phyloP scores from a whole-genome alignment of 2,113 vertebrate species.

The Phoxinus phoxinus region DNA sequence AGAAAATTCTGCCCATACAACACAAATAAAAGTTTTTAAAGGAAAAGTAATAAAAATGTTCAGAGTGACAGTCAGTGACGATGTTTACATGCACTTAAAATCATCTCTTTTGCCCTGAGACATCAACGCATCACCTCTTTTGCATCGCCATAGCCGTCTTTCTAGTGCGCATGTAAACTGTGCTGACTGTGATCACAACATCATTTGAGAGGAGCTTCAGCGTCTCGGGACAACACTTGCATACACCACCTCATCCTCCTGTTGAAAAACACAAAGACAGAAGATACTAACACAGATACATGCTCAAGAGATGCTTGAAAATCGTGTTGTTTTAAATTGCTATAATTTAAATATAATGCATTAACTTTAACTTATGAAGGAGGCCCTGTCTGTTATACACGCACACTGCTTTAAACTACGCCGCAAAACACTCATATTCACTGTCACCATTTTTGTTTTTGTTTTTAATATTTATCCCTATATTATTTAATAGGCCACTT shows the following conservation, averaged over 20 bases:
- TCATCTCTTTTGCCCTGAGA: neutral
- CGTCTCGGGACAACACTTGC: neutral
- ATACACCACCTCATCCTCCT: conserved; percentile 18
- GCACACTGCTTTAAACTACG: neutral
- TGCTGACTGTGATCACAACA: neutral
- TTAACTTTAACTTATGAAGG: neutral
- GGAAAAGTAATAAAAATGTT: neutral
- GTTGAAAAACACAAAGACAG: neutral
- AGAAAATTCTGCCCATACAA: neutral
- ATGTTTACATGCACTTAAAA: neutral
- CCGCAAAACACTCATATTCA: neutral
- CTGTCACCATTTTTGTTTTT: too few relatives aligned
- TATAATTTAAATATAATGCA: too few relatives aligned
- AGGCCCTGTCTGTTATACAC: neutral
- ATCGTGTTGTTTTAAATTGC: too few relatives aligned
- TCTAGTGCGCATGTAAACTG: neutral
- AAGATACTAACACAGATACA: neutral
- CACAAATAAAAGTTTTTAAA: neutral
- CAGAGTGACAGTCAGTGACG: neutral
- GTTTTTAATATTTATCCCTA: too few relatives aligned
- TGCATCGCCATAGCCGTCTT: neutral
- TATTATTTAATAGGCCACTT: neutral
- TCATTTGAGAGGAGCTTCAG: neutral
- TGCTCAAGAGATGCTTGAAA: neutral
- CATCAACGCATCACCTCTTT: neutral